Percentiles rank a stretch among this genome's conserved stretches.
Conservation (phyloP, 2,113 vertebrate genomes). For the Lipophrys pholis region DNA sequence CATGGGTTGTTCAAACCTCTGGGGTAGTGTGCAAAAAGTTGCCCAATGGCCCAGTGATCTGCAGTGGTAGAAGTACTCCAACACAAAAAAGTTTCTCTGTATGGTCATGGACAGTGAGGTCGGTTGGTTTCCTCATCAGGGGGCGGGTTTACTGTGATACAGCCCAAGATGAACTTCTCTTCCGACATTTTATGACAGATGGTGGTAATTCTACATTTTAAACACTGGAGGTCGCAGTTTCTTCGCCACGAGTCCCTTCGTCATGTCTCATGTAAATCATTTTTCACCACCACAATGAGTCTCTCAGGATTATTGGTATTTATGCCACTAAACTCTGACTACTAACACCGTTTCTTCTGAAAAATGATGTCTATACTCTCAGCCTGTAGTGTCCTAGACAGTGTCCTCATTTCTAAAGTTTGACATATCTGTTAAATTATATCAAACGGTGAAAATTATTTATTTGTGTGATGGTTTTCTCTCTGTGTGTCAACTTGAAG, state of each 20-base stretch:
- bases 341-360: background rate
- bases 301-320: background rate
- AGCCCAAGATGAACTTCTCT: too few species aligned
- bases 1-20: too few species aligned
- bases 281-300: background rate
- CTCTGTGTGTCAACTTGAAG: background rate
- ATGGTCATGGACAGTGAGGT: background rate
- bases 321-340: background rate
- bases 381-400: background rate
- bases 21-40: too few species aligned
- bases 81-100: too few species aligned
- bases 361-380: background rate
- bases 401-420: background rate
- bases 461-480: background rate
- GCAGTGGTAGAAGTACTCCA: too few species aligned
- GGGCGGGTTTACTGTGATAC: too few species aligned
- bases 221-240: constrained; percentile 58
- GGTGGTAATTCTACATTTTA: constrained; percentile 1
- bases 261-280: background rate
- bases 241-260: constrained; percentile 32
- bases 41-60: too few species aligned
- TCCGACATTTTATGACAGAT: background rate
- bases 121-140: background rate
- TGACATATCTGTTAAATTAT: too few species aligned
- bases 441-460: background rate